These are phyloP conservation scores for Callithrix jacchus DNA, from an alignment of 2,113 vertebrate genomes.

Conservation along the genomic window DNA sequence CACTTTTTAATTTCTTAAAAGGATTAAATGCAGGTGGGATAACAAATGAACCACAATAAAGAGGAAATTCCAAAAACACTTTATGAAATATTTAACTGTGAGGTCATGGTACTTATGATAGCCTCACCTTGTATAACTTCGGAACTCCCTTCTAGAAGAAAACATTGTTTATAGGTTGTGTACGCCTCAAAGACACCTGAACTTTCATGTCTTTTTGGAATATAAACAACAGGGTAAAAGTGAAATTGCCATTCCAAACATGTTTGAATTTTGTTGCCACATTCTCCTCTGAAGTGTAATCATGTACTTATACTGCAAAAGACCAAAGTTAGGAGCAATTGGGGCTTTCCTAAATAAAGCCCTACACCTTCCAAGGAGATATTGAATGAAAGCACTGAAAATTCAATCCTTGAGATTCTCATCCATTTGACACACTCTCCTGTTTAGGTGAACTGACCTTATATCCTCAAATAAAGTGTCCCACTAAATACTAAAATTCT, in stretches of 20 bases:
- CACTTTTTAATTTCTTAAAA: neutral
- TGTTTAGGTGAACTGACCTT: slow-evolving; percentile 12
- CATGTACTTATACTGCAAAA: neutral
- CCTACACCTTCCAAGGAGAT: neutral
- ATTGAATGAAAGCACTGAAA: neutral
- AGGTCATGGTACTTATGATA: neutral
- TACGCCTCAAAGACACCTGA: neutral
- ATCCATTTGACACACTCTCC: slow-evolving; percentile 15
- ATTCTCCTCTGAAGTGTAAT: neutral
- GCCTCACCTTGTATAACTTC: neutral
- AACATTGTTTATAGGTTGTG: neutral
- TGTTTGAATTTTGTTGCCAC: neutral
- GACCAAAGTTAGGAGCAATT: neutral
- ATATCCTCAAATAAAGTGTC: slow-evolving; percentile 14
- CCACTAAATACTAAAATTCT: neutral
- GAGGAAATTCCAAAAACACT: neutral
- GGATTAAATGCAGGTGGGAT: neutral
- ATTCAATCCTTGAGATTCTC: neutral
- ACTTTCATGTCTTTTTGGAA: neutral
- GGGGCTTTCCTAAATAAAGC: neutral
- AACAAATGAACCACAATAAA: neutral
- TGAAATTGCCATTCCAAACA: neutral
- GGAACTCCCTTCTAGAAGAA: neutral
- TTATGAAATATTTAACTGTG: slow-evolving; percentile 10
- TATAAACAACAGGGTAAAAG: neutral